Conservation (phyloP, 2,113 vertebrate species). For the Corvus hawaiiensis region DNA sequence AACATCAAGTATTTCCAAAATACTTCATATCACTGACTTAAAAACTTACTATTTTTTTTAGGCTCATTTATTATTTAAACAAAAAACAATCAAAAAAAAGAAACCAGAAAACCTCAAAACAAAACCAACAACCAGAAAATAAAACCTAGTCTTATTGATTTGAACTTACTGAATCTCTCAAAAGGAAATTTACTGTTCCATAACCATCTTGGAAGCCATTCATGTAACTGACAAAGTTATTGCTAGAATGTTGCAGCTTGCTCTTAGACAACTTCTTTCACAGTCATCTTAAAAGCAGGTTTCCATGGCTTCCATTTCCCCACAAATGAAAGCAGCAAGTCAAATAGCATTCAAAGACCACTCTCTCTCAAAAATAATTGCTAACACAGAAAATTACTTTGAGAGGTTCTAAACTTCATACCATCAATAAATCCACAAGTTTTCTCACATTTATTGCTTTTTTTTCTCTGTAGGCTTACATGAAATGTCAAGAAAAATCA, state of each 20-base stretch:
- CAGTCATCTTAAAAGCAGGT: background rate
- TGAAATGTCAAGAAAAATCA: background rate
- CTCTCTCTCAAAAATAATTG: background rate
- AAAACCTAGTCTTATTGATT: background rate
- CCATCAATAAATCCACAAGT: background rate
- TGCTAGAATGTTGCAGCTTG: background rate
- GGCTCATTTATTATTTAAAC: background rate
- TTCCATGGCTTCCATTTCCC: background rate
- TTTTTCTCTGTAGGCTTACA: background rate
- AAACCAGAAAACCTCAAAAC: background rate
- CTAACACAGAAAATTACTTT: background rate
- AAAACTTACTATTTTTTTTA: background rate
- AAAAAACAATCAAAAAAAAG: background rate
- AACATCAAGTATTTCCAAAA: background rate
- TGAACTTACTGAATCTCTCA: background rate
- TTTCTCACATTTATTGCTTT: background rate
- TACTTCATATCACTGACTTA: background rate
- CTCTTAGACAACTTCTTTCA: background rate
- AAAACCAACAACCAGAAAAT: background rate
- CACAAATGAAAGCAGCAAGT: background rate
- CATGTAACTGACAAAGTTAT: background rate
- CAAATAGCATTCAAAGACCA: background rate
- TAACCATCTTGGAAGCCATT: background rate
- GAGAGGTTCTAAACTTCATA: background rate
- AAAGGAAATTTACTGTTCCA: background rate